Evolutionary conservation across 2,888 invertebrate species (phyloP), one percentile per base, ranked within the genome.

Genomic region (Nymphalis c-album): DNA sequence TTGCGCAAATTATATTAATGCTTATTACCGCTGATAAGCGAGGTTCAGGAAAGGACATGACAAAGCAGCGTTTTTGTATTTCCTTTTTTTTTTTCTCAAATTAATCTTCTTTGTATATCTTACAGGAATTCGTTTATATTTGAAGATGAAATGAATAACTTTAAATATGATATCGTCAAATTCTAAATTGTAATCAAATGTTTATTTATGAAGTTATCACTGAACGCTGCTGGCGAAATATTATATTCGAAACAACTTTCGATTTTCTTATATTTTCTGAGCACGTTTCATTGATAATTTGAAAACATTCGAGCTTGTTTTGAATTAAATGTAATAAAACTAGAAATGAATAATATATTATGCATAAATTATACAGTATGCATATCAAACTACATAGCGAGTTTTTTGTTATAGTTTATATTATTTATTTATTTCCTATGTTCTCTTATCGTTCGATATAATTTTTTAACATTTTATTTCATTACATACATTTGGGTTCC

Each of bases 1-100:
- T 88, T 88, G 86, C 83, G 77, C 86, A 85, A 87, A 90, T 88
- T 86, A 88, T 84, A 82, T 87, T 86, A 88, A 87, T 80, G 83
- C 82, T 87, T 83, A 86, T 85, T 85, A 84, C 86, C 70, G 74
- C 77, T 82, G 75, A 76, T 75, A 75, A 71, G 77, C 76, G 81
- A 80, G 35, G 77, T 80, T 45, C 50, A 18, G 35, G 31, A 57
- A 18, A 57, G 18, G 20, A 18, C 53, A 35, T 18, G 57, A 59
- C 22, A 62, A 50, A 59, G 58, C 40, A 67, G 48, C 57, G 60
- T 53, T 61, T 55, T 62, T 62, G 20, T 40, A 6, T 47, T 40
- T 10, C 18, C 17, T 6, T 31, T 50, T 45, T 50, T 45, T 58
- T 58, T 51, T 31, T 45, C 5, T n/a, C 17, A 47, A 46, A 55